Base-by-base conservation (phyloP, 2,113 vertebrate species). In the Cottus gobio region DNA sequence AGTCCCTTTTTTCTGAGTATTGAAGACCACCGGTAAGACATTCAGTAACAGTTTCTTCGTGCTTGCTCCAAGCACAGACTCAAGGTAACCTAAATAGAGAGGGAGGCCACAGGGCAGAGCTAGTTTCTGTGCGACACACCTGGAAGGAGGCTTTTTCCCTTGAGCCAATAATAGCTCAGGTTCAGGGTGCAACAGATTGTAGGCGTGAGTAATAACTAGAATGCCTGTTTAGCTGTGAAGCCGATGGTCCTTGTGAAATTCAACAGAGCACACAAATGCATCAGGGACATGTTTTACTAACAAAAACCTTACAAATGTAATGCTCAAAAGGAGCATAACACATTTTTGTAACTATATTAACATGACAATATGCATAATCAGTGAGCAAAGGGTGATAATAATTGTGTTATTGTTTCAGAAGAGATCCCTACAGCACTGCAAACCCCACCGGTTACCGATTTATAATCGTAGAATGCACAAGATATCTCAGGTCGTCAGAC, bases 51-150 rank as follows among this genome's bases (percentile, higher is more conserved):
- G 50, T 48, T 63, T 76, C 39, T 62, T 83, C 61, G 75, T 42
- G 52, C 68, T 78, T 7, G 7, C 52, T 50, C 67, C 13, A 50
- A 70, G 15, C 56, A 69, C 11, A 71, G 63, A 77, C 57, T 57
- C 61, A 75, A 74, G 20, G 34, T 69, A 76, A 85, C 50, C 74
- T 66, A 67, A 56, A 76, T 56, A 58, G 42, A 70, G 26, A 72
- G 69, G 67, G 28, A 85, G 82, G 60, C 36, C 46, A 70, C 48
- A 72, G 71, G 58, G 48, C 62, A 80, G 81, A 74, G 80, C 81
- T n/a, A 56, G 84, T 91, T 90, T 87, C 80, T 79, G 70, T 77
- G 72, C 67, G 91, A 93, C 92, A 92, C 92, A 93, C 92, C 93
- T 90, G 74, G 64, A 89, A 85, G 81, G 84, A 85, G 79, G 87